Percentiles rank a stretch among this genome's conserved stretches.
Evolutionary conservation across 2,888 invertebrate genomes (phyloP).

Genomic region (Pyrrhosoma nymphula): DNA sequence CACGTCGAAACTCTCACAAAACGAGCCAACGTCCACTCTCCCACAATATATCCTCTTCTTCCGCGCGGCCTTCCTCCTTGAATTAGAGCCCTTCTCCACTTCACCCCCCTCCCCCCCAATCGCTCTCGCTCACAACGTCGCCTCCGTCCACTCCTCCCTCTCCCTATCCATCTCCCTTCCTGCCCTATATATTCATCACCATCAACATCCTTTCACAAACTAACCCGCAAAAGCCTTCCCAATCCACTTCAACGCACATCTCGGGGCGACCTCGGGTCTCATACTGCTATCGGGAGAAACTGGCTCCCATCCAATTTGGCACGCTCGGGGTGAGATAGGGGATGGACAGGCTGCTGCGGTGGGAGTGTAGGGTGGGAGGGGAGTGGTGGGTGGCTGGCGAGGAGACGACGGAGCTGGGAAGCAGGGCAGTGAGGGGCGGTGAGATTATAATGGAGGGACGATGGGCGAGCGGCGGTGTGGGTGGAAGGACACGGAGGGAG

Average conservation of each 20-base stretch:
- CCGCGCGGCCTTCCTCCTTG: neutral
- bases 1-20: slow-evolving; percentile 3
- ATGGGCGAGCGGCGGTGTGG: neutral
- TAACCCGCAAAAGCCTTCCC: slow-evolving; percentile 55
- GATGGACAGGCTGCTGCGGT: neutral
- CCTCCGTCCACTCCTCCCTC: neutral
- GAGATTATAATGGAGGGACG: neutral
- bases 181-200: slow-evolving; percentile 61
- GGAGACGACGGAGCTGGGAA: neutral
- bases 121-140: neutral
- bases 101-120: neutral
- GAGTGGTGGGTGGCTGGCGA: neutral
- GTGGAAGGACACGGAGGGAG: neutral
- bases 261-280: slow-evolving; percentile 16
- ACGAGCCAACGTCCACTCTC: slow-evolving; percentile 6
- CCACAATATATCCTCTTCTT: neutral
- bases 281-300: slow-evolving; percentile 48
- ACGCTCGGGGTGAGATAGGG: neutral
- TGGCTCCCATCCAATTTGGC: slow-evolving; percentile 65
- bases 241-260: slow-evolving; percentile 67
- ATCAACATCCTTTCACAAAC: slow-evolving; percentile 64
- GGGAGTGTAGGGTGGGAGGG: neutral
- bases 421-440: neutral
- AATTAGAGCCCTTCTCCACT: neutral
- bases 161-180: neutral